phyloP scores from a whole-genome alignment of 2,888 invertebrate genomes.

The Nephrotoma appendiculata region DNA sequence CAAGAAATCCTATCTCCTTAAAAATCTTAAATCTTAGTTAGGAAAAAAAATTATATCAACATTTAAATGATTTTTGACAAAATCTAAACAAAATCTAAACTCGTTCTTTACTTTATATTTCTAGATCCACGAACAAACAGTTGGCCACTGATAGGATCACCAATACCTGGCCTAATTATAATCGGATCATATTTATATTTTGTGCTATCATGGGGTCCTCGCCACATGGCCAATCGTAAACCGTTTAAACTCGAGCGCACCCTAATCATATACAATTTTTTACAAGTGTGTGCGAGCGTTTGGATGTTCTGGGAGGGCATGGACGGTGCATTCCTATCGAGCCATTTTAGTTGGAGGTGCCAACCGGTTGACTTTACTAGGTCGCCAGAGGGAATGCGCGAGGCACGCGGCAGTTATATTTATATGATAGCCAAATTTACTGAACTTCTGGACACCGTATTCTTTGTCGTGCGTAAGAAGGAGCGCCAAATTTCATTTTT shows the following conservation, averaged over 20 bases:
- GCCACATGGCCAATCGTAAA: constrained; percentile 73
- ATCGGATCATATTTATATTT: constrained; percentile 55
- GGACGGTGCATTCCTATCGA: constrained; percentile 60
- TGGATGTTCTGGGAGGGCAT: constrained; percentile 59
- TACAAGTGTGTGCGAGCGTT: constrained; percentile 71
- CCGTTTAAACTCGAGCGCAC: constrained; percentile 67
- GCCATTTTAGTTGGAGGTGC: constrained; percentile 72
- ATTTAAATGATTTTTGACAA: too few species aligned
- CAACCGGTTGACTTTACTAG: constrained; percentile 79
- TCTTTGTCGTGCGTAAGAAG: constrained; percentile 87
- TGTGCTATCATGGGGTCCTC: constrained; percentile 64
- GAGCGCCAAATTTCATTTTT: constrained; percentile 78
- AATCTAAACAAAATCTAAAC: too few species aligned
- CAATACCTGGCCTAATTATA: constrained; percentile 51
- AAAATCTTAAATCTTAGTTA: too few species aligned
- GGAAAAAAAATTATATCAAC: too few species aligned
- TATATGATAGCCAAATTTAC: constrained; percentile 83
- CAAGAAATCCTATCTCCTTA: too few species aligned
- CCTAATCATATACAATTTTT: constrained; percentile 71
- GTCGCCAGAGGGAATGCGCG: constrained; percentile 61
- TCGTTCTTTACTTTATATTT: constrained; percentile 13
- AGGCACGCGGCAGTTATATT: constrained; percentile 63
- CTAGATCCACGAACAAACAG: constrained; percentile 47
- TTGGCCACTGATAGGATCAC: constrained; percentile 53
- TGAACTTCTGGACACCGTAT: constrained; percentile 81